Base-by-base conservation (phyloP, 1,140 invertebrate species). In the Leptoteleia sp. region DNA sequence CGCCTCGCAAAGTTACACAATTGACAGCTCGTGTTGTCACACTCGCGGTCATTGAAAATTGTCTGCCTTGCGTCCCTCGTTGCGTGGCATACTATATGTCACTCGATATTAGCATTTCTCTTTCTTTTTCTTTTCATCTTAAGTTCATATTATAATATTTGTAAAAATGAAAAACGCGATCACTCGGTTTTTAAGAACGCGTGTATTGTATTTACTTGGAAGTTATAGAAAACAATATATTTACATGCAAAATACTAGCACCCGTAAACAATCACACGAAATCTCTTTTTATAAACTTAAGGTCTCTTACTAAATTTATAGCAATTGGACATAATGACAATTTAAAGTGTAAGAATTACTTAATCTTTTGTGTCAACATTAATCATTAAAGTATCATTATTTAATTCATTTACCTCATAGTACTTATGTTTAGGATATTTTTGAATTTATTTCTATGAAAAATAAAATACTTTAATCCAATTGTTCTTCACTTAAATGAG, bases 221-320 rank as follows among this genome's bases (percentile, higher is more conserved):
- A 43, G 9, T 71, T 57, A 71, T 19, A 37, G 50, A 71, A 71
- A 64, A 42, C 9, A 61, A 16, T 48, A 16, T 65, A 71, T 71
- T 22, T 78, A 67, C 61, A 72, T 42, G 55, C 27, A 71, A 65
- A 71, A 12, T 52, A 35, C 29, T 48, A 50, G 17, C 75, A 71
- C 31, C 40, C 52, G 12, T 50, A 71, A 78, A 72, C 50, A 71
- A 67, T 11, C 54, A 52, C 61, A 67, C 59, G 11, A 11, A 77
- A 77, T 65, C 52, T 17, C 13, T 61, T 65, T 64, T 59, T 17
- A 6, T 25, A 25, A 72, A 78, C 61, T 78, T 72, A 78, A 78
- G 67, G 45, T 78, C 76, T 72, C 67, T 78, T 67, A 72, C 52
- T 16, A 59, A 76, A 76, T 76, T 47, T 25, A 59, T 61, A 70